These are phyloP conservation scores for Diplodus puntazzo DNA, from an alignment of 2,797 vertebrate species.

Conservation along the genomic window DNA sequence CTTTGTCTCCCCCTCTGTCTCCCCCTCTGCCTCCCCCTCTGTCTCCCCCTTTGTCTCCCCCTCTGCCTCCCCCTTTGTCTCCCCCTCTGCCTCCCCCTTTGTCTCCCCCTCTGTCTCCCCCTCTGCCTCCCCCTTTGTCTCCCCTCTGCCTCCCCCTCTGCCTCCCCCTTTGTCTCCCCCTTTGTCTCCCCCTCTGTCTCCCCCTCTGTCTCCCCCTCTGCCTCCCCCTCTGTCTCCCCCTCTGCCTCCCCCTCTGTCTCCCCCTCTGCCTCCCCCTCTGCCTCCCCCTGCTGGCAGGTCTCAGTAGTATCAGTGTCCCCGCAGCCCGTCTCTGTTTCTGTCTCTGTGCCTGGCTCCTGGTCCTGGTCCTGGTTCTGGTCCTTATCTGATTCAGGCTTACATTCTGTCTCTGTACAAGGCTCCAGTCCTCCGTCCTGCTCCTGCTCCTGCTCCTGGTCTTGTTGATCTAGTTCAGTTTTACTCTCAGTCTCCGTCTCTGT, in stretches of 20 bases:
- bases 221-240: background rate
- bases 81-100: background rate
- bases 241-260: background rate
- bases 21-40: background rate
- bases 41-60: background rate
- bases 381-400: slow-evolving; percentile 1
- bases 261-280: background rate
- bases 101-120: background rate
- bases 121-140: too few species aligned
- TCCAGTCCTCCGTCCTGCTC: background rate
- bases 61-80: background rate
- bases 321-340: background rate
- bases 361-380: background rate
- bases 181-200: slow-evolving; percentile 8
- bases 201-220: background rate
- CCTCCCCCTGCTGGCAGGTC: slow-evolving; percentile 27
- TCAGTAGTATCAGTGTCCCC: background rate
- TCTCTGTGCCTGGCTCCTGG: background rate
- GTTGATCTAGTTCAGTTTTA: slow-evolving; percentile 1
- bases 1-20: background rate
- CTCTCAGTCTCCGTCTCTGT: background rate
- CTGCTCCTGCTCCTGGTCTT: background rate
- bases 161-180: background rate
- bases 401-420: background rate
- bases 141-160: background rate